These are phyloP conservation scores for Nothobranchius furzeri DNA, from an alignment of 2,113 vertebrate genomes.

Conservation along the genomic window DNA sequence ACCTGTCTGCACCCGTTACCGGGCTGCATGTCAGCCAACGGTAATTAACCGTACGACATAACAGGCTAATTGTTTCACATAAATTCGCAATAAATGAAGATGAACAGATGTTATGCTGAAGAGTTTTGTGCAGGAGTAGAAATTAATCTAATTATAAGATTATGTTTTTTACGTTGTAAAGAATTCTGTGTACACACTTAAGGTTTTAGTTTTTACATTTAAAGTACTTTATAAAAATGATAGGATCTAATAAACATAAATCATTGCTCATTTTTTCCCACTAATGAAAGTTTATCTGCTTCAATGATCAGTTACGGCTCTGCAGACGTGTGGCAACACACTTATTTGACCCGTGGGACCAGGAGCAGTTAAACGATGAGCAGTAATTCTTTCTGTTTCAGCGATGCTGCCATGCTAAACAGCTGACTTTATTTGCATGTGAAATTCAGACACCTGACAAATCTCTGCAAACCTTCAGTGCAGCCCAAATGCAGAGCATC, in stretches of 20 bases:
- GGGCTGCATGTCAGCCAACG: not conserved
- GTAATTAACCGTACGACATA: constrained; percentile 1
- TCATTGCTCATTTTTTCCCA: too few species aligned
- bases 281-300: too few species aligned
- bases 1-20: constrained; percentile 2
- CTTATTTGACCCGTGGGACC: constrained; percentile 1
- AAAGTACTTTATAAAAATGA: too few species aligned
- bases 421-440: constrained; percentile 61
- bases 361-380: constrained; percentile 42
- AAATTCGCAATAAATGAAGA: too few species aligned
- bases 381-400: constrained; percentile 25
- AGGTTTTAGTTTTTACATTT: too few species aligned
- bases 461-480: constrained; percentile 47
- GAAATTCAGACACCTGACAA: constrained; percentile 64
- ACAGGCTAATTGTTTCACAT: too few species aligned
- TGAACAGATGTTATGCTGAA: too few species aligned
- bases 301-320: not conserved
- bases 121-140: too few species aligned
- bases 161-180: too few species aligned
- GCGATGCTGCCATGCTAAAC: constrained; percentile 46
- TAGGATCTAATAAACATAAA: too few species aligned
- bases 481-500: constrained; percentile 42
- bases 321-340: not conserved
- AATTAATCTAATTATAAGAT: too few species aligned
- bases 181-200: too few species aligned